phyloP scores from a whole-genome alignment of 2,113 vertebrate genomes.

The Martes martes region DNA sequence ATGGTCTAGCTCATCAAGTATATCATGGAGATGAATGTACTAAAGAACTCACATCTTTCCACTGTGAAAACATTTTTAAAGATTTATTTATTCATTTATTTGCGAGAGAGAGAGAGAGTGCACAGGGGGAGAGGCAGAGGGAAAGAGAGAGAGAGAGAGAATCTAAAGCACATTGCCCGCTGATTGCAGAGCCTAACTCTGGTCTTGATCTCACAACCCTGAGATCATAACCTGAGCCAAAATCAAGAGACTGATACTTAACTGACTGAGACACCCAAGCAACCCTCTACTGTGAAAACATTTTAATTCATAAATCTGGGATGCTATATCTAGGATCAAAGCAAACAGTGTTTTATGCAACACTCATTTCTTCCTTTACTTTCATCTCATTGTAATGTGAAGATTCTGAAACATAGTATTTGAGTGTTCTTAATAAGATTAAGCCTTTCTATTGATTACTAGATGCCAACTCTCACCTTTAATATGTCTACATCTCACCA shows the following conservation, averaged over 20 bases:
- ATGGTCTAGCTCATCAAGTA: background rate
- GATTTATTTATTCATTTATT: background rate
- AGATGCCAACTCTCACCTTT: background rate
- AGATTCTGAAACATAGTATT: background rate
- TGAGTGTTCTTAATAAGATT: background rate
- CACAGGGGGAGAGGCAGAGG: background rate
- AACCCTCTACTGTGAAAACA: background rate
- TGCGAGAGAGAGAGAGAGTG: background rate
- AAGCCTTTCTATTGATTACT: background rate
- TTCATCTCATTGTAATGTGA: background rate
- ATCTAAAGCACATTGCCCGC: background rate
- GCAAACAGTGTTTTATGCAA: background rate
- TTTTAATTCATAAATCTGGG: background rate
- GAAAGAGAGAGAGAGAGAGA: background rate
- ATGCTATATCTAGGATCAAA: background rate
- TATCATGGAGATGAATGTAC: background rate
- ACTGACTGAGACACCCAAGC: background rate
- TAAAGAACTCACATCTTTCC: background rate
- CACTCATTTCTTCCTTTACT: background rate
- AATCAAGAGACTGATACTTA: background rate
- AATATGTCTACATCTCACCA: background rate
- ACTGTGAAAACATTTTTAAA: background rate
- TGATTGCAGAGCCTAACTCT: background rate
- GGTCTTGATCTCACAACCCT: background rate
- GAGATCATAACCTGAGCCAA: background rate